Evolutionary conservation across 2,888 invertebrate genomes (phyloP), one percentile per base, ranked within the genome.

Genomic region (Teleiodes luculella): DNA sequence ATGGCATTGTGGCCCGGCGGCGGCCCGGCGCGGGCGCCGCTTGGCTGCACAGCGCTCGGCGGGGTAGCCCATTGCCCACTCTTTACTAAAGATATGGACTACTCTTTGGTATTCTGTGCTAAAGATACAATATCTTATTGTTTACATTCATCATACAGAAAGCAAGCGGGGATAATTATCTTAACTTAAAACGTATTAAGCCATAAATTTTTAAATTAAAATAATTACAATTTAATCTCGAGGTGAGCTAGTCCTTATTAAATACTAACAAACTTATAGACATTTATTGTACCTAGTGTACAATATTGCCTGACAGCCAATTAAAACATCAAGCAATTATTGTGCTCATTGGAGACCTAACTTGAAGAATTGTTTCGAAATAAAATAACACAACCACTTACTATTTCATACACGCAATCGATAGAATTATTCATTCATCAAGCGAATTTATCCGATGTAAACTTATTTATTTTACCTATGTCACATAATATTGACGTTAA

Each of bases 161-260:
- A 31, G 18, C 14, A 18, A 47, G 45, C 33, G 47, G 28, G 37
- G 7, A 36, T 6, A 55, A 52, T 41, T 33, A 18, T 46, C 33
- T 35, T 35, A 35, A 36, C 41, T 55, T 41, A 18, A 31, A n/a
- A n/a, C n/a, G n/a, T 68, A 13, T n/a, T 3, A 51, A 31, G 16
- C 8, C 37, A 24, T 14, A 49, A 49, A 54, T 68, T 60, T 61
- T 64, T 60, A 72, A 70, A 71, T 72, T 70, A 63, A 60, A 60
- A 68, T 75, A 74, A 77, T 74, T 66, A 73, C 66, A 66, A 31
- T 73, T 65, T 67, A 70, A 66, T 58, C 71, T 65, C 74, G 77
- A 77, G 78, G 76, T 67, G 59, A 69, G 57, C 54, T 56, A 67
- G 76, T 76, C 76, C 73, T 77, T 69, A 63, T 60, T 64, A 58